These are phyloP conservation scores for Pitta sordida DNA, from an alignment of 2,113 vertebrate species.

Conservation along the genomic window DNA sequence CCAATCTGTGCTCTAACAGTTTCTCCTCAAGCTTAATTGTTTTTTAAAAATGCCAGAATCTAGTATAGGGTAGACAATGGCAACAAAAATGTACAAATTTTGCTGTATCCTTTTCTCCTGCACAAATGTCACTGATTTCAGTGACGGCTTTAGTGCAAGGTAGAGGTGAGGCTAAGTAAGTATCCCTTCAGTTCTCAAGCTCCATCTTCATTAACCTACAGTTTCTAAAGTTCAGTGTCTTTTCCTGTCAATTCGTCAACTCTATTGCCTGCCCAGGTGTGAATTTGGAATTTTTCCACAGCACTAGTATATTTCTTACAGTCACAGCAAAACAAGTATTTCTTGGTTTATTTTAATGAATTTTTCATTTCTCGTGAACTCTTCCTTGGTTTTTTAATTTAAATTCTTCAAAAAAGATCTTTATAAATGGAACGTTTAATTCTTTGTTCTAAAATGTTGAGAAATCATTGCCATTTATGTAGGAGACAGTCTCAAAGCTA, in stretches of 20 bases:
- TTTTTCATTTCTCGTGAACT: background rate
- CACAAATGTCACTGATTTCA: fast-evolving
- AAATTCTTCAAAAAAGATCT: background rate
- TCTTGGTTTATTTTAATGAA: background rate
- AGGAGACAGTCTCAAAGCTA: background rate
- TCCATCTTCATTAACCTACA: background rate
- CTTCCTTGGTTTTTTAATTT: background rate
- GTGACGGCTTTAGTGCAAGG: background rate
- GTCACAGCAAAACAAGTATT: background rate
- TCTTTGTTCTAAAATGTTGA: background rate
- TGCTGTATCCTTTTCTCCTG: background rate
- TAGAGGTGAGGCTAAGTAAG: background rate
- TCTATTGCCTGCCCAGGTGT: background rate
- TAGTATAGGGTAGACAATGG: background rate
- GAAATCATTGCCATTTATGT: background rate
- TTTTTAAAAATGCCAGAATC: background rate
- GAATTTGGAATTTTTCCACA: background rate
- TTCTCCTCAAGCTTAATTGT: too few species aligned
- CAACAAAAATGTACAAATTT: background rate
- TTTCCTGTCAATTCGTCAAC: background rate
- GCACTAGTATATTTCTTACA: background rate
- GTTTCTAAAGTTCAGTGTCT: background rate
- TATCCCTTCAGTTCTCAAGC: background rate
- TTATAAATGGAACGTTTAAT: background rate
- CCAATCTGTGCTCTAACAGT: too few species aligned